A percentile compares a stretch with the other conserved stretches of the same genome.
Evolutionary conservation across 2,797 vertebrate genomes (phyloP).

Genomic region (Arnoldichthys spilopterus): DNA sequence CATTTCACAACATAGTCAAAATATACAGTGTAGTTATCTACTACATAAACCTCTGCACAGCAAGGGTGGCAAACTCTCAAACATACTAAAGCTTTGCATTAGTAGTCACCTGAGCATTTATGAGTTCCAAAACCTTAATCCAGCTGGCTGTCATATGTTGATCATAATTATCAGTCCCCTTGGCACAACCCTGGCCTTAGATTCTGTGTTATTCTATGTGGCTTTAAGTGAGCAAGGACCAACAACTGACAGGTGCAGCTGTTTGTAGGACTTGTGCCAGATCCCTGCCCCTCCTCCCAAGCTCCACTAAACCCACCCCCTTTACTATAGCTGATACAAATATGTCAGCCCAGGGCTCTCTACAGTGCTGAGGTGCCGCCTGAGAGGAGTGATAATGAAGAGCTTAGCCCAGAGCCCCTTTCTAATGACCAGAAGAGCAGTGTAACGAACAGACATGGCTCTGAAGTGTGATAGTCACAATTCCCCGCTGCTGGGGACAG

Average conservation of each 20-base stretch:
- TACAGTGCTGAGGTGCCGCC: constrained; percentile 65
- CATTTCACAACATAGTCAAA: not conserved
- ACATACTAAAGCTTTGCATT: constrained; percentile 18
- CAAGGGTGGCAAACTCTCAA: constrained; percentile 5
- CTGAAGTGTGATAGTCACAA: constrained; percentile 56
- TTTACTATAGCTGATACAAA: constrained; percentile 70
- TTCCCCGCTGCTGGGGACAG: constrained; percentile 23
- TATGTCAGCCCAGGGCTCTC: constrained; percentile 59
- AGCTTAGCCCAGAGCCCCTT: constrained; percentile 64
- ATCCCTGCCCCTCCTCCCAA: constrained; percentile 41
- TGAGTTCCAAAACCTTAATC: constrained; percentile 48
- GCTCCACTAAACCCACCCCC: constrained; percentile 37
- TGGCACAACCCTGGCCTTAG: constrained; percentile 40
- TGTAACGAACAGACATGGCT: constrained; percentile 74
- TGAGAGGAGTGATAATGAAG: constrained; percentile 78
- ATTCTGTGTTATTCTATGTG: constrained; percentile 43
- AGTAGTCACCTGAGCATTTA: constrained; percentile 32
- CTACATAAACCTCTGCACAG: not conserved
- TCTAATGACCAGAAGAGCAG: constrained; percentile 74
- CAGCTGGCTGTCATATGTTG: constrained; percentile 31
- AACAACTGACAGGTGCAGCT: constrained; percentile 75
- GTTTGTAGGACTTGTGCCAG: constrained; percentile 67
- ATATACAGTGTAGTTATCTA: not conserved
- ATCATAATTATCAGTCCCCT: constrained; percentile 46
- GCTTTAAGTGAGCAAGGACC: constrained; percentile 51